Percentiles rank a stretch among this genome's conserved stretches.
phyloP scores from a whole-genome alignment of 1,140 invertebrate genomes.

The Drosophila guanche region DNA sequence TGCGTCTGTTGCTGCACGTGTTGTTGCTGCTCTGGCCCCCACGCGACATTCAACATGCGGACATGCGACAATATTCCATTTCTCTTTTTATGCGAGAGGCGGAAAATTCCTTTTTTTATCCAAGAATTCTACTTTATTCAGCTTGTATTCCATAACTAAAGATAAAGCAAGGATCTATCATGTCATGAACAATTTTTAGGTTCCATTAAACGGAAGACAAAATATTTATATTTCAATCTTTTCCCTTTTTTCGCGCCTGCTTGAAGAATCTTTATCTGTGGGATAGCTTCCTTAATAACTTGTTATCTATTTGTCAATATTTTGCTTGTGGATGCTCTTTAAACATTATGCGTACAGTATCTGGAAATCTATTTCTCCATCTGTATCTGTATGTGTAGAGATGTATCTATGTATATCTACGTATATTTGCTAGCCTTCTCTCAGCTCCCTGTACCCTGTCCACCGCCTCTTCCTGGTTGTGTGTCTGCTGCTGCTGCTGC shows the following conservation, averaged over 20 bases:
- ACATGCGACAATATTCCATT: constrained; percentile 52
- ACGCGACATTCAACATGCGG: constrained; percentile 55
- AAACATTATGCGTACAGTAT: constrained; percentile 52
- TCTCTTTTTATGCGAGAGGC: too few relatives aligned
- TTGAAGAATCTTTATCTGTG: constrained; percentile 13
- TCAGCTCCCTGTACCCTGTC: constrained; percentile 1
- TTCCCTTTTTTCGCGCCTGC: constrained; percentile 15
- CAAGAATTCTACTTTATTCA: too few relatives aligned
- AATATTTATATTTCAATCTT: not conserved
- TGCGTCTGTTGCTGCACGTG: constrained; percentile 49
- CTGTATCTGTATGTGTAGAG: constrained; percentile 12
- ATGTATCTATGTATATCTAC: constrained; percentile 19
- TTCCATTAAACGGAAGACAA: too few relatives aligned
- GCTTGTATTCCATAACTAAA: not conserved
- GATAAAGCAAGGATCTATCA: too few relatives aligned
- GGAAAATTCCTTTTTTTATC: too few relatives aligned
- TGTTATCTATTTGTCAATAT: constrained; percentile 81
- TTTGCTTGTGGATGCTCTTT: constrained; percentile 67
- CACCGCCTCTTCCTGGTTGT: constrained; percentile 44
- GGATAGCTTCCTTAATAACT: constrained; percentile 65
- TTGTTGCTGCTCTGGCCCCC: constrained; percentile 40
- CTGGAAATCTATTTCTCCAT: constrained; percentile 11
- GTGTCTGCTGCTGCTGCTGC: constrained; percentile 4
- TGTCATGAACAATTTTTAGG: too few relatives aligned
- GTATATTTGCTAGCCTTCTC: constrained; percentile 39